Evolutionary conservation across 1,140 invertebrate genomes (phyloP), one percentile per base, ranked within the genome.

Genomic region (Zaprionus ornatus): DNA sequence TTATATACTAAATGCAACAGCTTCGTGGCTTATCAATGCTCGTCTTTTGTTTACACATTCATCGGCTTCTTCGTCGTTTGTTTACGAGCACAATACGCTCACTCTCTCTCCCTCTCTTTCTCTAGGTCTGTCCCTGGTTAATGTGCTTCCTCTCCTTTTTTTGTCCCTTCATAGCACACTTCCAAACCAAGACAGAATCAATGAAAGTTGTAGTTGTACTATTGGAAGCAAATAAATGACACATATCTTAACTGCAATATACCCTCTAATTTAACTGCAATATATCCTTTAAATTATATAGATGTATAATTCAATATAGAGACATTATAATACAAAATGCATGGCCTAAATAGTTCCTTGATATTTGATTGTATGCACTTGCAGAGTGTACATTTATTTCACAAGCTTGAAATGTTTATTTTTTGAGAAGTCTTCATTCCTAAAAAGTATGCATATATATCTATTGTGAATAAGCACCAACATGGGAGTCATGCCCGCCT

Each of bases 21-120:
- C 61, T 54, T 23, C 32, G 27, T 13, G 42, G 19, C 54, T 71
- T 76, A 71, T 76, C 73, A 64, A 21, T 27, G 23, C 23, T 48
- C 23, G 59, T 37, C 25, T 52, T 54, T 32, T 52, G 52, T 59
- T 50, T 48, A 40, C 10, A 45, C 42, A 59, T 65, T 27, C 25
- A 37, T 42, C 40, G 40, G 6, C 13, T 13, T 32, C 15, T 54
- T 23, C 48, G 35, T 64, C 52, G 13, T 64, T 48, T 57, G 54
- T 68, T 59, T 68, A 60, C 66, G 56, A 17, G 1, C 42, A 7
- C n/a, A 4, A 4, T 42, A 2, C 17, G 3, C 19, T 10, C 10
- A 4, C 40, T 9, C 40, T 10, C 40, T 45, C 40, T 45, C 7
- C 21, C 12, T 50, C 45, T 23, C 10, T 5, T 19, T 50, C 19